Evolutionary conservation across 2,888 invertebrate genomes (phyloP).

Genomic region (Fabriciana adippe): DNA sequence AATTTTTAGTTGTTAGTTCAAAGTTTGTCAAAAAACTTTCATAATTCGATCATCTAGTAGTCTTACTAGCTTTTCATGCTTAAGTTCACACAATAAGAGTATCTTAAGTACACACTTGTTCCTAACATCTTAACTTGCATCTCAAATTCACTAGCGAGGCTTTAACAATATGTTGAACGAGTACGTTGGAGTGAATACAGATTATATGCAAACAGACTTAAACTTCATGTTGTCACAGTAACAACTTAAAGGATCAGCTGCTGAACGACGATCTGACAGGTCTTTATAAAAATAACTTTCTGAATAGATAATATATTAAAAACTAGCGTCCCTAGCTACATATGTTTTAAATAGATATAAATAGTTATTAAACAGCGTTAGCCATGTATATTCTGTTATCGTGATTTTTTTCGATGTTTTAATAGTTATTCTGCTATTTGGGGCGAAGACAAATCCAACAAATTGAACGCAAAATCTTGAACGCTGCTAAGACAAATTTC

Average conservation of each 20-base stretch:
- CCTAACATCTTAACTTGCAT: conserved; percentile 38
- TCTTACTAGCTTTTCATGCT: background rate
- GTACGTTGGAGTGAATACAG: conserved; percentile 42
- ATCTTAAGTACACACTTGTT: conserved; percentile 32
- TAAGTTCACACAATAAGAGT: conserved; percentile 31
- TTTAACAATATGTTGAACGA: conserved; percentile 47
- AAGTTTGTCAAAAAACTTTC: background rate
- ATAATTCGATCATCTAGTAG: conserved; percentile 9
- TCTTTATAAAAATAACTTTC: background rate
- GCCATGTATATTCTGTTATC: no score
- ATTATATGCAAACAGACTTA: conserved; percentile 48
- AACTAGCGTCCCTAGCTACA: background rate
- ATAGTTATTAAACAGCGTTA: no score
- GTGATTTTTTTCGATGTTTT: no score
- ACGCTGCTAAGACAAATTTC: no score
- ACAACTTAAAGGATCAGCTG: conserved; percentile 21
- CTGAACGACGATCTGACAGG: conserved; percentile 6
- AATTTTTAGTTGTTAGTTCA: no score
- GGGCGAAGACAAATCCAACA: no score
- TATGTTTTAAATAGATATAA: no score
- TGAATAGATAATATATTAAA: background rate
- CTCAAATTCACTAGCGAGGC: conserved; percentile 40
- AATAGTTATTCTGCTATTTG: no score
- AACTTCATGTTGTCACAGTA: conserved; percentile 38
- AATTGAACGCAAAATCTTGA: no score